Conservation (phyloP, 2,113 vertebrate species). For the Dicrurus megarhynchus region DNA sequence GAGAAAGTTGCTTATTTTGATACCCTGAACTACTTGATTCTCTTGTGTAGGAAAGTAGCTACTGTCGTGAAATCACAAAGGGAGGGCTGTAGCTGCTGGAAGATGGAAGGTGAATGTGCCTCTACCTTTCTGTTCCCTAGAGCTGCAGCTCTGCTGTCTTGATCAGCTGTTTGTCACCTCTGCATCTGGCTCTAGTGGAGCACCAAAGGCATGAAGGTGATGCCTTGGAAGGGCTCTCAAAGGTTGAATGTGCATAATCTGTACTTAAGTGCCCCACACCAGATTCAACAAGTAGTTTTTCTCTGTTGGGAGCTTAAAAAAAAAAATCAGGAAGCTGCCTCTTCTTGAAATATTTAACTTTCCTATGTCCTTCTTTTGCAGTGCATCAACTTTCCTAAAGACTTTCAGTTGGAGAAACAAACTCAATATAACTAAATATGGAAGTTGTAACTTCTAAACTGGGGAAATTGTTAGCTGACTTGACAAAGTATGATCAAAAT, state of each 20-base stretch:
- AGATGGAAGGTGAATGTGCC: neutral
- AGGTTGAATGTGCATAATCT: neutral
- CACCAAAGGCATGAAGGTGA: neutral
- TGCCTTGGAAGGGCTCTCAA: neutral
- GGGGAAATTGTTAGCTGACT: neutral
- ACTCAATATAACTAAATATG: neutral
- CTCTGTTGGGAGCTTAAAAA: neutral
- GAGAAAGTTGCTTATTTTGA: neutral
- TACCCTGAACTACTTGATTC: neutral
- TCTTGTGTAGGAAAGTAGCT: neutral
- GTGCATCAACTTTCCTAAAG: neutral
- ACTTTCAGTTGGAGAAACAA: neutral
- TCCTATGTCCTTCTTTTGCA: neutral
- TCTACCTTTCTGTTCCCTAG: neutral
- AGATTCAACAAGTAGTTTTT: neutral
- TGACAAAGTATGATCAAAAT: neutral
- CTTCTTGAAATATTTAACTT: neutral
- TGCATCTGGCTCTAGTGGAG: neutral
- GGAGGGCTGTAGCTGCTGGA: neutral
- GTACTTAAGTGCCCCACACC: neutral
- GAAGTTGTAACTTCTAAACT: neutral
- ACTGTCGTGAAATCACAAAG: accelerated
- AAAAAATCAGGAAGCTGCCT: neutral
- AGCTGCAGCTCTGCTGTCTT: neutral
- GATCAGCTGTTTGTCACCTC: neutral